Conservation (phyloP, 2,888 invertebrate species). For the Allygus modestus region DNA sequence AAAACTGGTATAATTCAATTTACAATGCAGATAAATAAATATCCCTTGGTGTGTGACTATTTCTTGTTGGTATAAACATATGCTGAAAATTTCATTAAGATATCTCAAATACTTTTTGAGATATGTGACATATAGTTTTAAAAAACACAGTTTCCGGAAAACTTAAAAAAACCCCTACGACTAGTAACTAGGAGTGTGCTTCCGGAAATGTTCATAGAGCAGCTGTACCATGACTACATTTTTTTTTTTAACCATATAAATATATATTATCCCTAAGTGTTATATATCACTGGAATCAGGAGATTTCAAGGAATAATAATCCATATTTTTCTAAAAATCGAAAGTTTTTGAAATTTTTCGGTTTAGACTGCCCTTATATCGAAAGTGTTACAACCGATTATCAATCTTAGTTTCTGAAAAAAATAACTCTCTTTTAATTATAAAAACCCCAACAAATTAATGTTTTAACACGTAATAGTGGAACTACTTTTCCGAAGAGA, state of each 20-base stretch:
- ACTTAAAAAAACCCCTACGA: too few relatives aligned
- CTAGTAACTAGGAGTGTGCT: conserved; percentile 14
- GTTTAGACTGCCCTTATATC: conserved; percentile 35
- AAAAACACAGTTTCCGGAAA: too few relatives aligned
- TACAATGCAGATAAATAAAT: conserved; percentile 25
- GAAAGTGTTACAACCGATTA: too few relatives aligned
- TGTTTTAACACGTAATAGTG: too few relatives aligned
- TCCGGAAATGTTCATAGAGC: conserved; percentile 31
- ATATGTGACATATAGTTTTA: too few relatives aligned
- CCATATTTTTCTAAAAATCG: conserved; percentile 27
- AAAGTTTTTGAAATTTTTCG: conserved; percentile 5
- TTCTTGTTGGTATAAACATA: too few relatives aligned
- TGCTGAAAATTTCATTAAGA: too few relatives aligned
- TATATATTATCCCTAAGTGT: conserved; percentile 32
- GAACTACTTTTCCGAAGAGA: too few relatives aligned
- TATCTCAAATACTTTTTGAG: too few relatives aligned
- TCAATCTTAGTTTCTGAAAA: too few relatives aligned
- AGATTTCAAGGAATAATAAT: conserved; percentile 40
- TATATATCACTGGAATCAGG: conserved; percentile 32
- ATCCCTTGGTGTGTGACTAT: background rate
- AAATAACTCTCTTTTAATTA: too few relatives aligned
- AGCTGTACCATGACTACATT: conserved; percentile 34
- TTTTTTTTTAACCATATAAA: conserved; percentile 11
- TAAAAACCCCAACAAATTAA: too few relatives aligned
- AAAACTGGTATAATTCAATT: conserved; percentile 40